Conservation (phyloP, 2,797 vertebrate species). For the Apodemus agrarius region DNA sequence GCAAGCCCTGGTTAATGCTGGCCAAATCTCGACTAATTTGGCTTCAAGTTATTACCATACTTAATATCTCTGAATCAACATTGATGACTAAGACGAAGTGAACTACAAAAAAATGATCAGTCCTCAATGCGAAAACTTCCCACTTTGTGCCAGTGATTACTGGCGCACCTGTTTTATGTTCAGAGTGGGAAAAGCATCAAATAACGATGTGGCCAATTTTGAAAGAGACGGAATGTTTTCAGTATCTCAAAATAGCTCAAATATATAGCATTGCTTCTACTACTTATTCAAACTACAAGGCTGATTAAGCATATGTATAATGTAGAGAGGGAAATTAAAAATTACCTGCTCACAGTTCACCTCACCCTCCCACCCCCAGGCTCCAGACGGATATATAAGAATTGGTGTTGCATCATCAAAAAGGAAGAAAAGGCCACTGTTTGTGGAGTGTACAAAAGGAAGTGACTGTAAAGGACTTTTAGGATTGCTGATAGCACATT, state of each 20-base stretch:
- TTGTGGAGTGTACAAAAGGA: background rate
- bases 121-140: slow-evolving; percentile 80
- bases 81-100: slow-evolving; percentile 84
- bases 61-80: slow-evolving; percentile 83
- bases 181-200: slow-evolving; percentile 84
- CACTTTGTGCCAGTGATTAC: slow-evolving; percentile 79
- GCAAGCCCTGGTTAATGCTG: slow-evolving; percentile 80
- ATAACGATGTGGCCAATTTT: slow-evolving; percentile 85
- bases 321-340: slow-evolving; percentile 66
- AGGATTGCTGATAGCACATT: background rate
- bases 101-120: slow-evolving; percentile 78
- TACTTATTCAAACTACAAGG: slow-evolving; percentile 81
- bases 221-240: slow-evolving; percentile 84
- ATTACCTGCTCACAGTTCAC: slow-evolving; percentile 7
- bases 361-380: slow-evolving; percentile 22
- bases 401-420: background rate
- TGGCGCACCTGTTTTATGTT: slow-evolving; percentile 87
- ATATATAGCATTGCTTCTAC: slow-evolving; percentile 81
- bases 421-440: background rate
- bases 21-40: slow-evolving; percentile 80
- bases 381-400: slow-evolving; percentile 50
- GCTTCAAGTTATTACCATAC: slow-evolving; percentile 80
- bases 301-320: slow-evolving; percentile 75
- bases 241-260: slow-evolving; percentile 85
- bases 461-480: background rate